These are phyloP conservation scores for Lepidurus apus DNA, from an alignment of 1,140 invertebrate species.

Conservation along the genomic window DNA sequence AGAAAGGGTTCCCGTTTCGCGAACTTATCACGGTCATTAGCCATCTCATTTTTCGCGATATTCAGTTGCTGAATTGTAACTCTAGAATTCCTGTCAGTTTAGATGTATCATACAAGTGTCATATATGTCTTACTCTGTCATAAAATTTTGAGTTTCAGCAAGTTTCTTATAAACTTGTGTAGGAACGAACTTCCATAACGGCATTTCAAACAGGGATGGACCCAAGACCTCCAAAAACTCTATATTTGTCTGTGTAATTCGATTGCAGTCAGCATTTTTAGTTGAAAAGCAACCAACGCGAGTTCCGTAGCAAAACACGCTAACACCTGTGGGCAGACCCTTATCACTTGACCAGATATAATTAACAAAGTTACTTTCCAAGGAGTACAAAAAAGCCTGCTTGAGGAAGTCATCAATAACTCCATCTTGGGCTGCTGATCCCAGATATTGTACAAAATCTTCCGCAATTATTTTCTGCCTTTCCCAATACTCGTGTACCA, in stretches of 20 bases:
- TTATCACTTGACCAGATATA: not conserved
- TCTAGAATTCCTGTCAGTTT: not conserved
- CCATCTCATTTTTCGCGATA: not conserved
- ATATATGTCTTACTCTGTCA: slow-evolving; percentile 25
- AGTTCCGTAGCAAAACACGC: slow-evolving; percentile 31
- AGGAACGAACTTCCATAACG: slow-evolving; percentile 26
- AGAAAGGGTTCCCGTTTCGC: slow-evolving; percentile 25
- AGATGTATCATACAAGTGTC: not conserved
- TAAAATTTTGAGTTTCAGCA: slow-evolving; percentile 26
- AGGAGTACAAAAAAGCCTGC: slow-evolving; percentile 29
- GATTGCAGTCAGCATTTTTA: slow-evolving; percentile 6
- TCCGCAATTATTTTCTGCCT: slow-evolving; percentile 26
- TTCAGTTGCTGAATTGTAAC: slow-evolving; percentile 24
- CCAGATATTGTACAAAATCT: slow-evolving; percentile 28
- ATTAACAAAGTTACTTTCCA: slow-evolving; percentile 27
- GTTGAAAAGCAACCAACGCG: slow-evolving; percentile 27
- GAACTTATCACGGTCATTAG: not conserved
- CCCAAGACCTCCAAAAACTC: slow-evolving; percentile 31
- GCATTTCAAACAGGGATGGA: slow-evolving; percentile 20
- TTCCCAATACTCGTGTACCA: slow-evolving; percentile 22
- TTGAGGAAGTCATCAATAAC: slow-evolving; percentile 29
- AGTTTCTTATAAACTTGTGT: slow-evolving; percentile 29
- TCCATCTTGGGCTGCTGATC: not conserved
- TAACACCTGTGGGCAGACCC: not conserved
- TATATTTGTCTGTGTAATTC: slow-evolving; percentile 7